Evolutionary conservation across 2,888 invertebrate species (phyloP), one percentile per base, ranked within the genome.

Genomic region (Orthosia cruda): DNA sequence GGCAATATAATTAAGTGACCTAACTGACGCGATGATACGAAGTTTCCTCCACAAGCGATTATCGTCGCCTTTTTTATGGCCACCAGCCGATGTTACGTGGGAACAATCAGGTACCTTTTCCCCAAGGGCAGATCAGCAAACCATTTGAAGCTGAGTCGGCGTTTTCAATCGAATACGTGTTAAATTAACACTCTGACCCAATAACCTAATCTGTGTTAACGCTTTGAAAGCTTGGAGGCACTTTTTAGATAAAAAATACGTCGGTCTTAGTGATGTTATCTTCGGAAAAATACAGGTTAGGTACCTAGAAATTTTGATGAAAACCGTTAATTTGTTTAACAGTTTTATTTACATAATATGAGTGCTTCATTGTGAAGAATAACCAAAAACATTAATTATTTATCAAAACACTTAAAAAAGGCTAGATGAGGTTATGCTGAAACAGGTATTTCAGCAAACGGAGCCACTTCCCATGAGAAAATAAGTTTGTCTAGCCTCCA

Each of bases 121-220:
- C 68, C 61, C 20, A 32, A 74, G 54, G 85, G 50, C 23, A 55
- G 23, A 65, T 84, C 63, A 65, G 40, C 57, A 59, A 59, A 54
- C 61, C 7, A 58, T 80, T 84, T 64, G 49, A 20, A 78, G 23
- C 15, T 26, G 72, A 79, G 15, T 62, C 55, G 57, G 72, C 71
- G 18, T 54, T 61, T 50, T 0, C 49, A 55, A 79, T 78, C 50
- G 50, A 50, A 69, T 49, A 68, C 49, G 57, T 68, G 62, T 52
- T 83, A 40, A 61, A 47, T 52, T 52, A 40, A 47, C 12, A 40
- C 47, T 63, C 45, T 75, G 77, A 54, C 76, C 64, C 58, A 52
- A 32, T 67, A n/a, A 62, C n/a, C 13, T 26, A 59, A 47, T 52
- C 16, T 13, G 13, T 13, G n/a, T 9, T 52, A 47, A 55, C 5